Evolutionary conservation across 2,888 invertebrate genomes (phyloP), one percentile per base, ranked within the genome.

Genomic region (Sarcophaga carnaria): DNA sequence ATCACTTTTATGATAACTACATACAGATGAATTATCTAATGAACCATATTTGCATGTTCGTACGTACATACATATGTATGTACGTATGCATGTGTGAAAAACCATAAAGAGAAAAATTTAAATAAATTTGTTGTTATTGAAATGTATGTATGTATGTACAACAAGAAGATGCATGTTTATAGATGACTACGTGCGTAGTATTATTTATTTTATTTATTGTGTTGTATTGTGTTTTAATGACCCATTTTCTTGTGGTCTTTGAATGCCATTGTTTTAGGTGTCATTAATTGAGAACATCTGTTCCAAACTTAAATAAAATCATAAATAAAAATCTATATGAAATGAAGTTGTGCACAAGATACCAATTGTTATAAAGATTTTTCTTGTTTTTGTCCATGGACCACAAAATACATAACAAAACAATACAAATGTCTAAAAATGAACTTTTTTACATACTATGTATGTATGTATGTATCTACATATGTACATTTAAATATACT

Each of bases 281-380:
- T 82, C 79, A 75, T 78, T 78, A 83, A 83, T 83, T 83, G 45
- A 70, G 49, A 83, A 78, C 86, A 83, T 75, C 80, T 83, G 86
- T 69, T 69, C 17, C 17, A 72, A n/a, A 49, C 22, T 70, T 45
- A 66, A 64, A 76, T 70, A 20, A 64, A 74, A 64, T 54, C 12
- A 60, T 49, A 64, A 80, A 76, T 64, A 84, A 60, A 66, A 75
- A 76, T 54, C 14, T 14, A 67, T 67, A 67, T 54, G 54, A 54
- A 54, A 54, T 54, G 54, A 54, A 54, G 54, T 54, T 54, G 17
- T 54, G 17, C 54, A 54, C 17, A 17, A 54, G 54, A 54, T 54
- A 54, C 14, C 12, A 54, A 54, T 17, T 54, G 17, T 14, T 14
- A 12, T 54, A 54, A 54, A 17, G 54, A 17, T 14, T 54, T 54